phyloP scores from a whole-genome alignment of 2,113 vertebrate species.

The Asarcornis scutulata region DNA sequence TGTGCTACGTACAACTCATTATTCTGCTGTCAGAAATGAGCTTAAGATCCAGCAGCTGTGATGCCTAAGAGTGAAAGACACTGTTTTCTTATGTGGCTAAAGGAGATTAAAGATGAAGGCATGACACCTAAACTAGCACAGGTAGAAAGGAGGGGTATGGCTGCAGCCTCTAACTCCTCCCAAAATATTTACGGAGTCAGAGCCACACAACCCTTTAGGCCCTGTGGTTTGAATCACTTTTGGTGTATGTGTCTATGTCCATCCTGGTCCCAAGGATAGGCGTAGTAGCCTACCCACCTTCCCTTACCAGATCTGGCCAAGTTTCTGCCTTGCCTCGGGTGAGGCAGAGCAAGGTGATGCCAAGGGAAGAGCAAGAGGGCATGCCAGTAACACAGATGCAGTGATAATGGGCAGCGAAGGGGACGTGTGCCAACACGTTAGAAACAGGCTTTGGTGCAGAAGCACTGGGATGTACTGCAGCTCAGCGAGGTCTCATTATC shows the following conservation, averaged over 20 bases:
- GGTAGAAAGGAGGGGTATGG: background rate
- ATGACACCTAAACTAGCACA: rapidly evolving
- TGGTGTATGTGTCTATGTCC: rapidly evolving
- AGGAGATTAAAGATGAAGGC: background rate
- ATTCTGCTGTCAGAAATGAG: background rate
- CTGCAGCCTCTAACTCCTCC: background rate
- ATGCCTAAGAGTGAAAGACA: background rate
- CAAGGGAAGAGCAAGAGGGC: background rate
- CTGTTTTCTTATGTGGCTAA: background rate
- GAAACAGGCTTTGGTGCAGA: background rate
- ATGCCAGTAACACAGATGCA: background rate
- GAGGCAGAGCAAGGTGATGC: background rate
- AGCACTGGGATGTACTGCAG: rapidly evolving
- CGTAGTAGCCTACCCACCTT: rapidly evolving
- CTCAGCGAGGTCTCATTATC: background rate
- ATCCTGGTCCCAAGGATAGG: too few species aligned
- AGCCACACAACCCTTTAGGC: background rate
- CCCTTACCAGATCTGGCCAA: background rate
- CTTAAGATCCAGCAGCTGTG: background rate
- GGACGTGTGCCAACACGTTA: background rate
- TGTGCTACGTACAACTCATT: rapidly evolving
- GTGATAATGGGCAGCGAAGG: background rate
- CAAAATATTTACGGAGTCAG: background rate
- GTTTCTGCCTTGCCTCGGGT: background rate
- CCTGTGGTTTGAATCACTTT: background rate